Evolutionary conservation across 64 coral and sea anemone genomes (phyloP).

Genomic region (Stylophora pistillata): DNA sequence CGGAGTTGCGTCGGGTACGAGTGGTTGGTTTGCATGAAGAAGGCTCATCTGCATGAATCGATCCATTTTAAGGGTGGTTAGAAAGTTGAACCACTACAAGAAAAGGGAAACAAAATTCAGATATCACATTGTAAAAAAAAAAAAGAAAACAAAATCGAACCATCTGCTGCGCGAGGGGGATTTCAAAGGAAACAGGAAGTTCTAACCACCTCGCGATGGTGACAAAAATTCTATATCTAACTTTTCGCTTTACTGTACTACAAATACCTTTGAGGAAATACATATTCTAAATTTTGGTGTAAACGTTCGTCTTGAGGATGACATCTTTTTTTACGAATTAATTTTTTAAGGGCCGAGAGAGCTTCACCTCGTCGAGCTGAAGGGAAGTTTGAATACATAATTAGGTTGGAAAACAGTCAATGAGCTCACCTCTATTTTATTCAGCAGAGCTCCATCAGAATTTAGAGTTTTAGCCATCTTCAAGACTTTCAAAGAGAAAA

Average conservation of each 20-base stretch:
- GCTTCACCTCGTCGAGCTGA: background rate
- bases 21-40: conserved; percentile 13
- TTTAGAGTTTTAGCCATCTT: conserved; percentile 3
- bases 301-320: background rate
- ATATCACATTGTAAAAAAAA: background rate
- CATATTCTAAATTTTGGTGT: background rate
- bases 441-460: background rate
- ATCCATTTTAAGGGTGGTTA: background rate
- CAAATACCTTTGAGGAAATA: background rate
- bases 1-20: conserved; percentile 9
- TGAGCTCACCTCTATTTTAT: conserved; percentile 24
- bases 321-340: background rate
- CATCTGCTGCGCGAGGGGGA: background rate
- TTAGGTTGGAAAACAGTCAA: background rate
- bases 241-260: background rate
- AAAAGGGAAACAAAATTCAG: background rate
- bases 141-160: too few relatives aligned
- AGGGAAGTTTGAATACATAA: background rate
- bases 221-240: background rate
- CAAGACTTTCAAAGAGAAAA: background rate
- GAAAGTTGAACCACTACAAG: conserved; percentile 17
- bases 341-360: background rate
- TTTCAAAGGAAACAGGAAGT: background rate
- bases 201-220: background rate
- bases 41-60: background rate